Conservation (phyloP, 1,140 invertebrate genomes). For the Neoseiulus cucumeris region DNA sequence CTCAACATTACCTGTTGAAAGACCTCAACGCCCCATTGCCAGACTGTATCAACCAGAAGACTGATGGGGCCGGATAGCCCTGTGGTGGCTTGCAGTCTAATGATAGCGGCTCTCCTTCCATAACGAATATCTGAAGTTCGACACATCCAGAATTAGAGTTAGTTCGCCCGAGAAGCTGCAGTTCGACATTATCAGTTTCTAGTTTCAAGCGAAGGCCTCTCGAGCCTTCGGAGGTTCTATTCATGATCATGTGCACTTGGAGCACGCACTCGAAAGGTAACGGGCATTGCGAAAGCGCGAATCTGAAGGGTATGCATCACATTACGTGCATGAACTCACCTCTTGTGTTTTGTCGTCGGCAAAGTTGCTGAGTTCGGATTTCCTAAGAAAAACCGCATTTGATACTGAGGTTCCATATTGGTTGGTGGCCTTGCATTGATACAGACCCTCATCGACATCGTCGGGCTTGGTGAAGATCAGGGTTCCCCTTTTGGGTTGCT, state of each 20-base stretch:
- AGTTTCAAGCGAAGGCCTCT: neutral
- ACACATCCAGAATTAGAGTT: neutral
- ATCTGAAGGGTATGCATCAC: too few relatives aligned
- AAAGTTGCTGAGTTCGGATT: conserved; percentile 43
- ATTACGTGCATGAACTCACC: conserved; percentile 3
- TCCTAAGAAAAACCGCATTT: conserved; percentile 81
- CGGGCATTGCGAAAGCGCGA: too few relatives aligned
- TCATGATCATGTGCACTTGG: too few relatives aligned
- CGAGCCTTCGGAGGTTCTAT: too few relatives aligned
- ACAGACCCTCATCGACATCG: conserved; percentile 72
- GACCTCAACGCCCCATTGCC: conserved; percentile 50
- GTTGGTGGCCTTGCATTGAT: conserved; percentile 91
- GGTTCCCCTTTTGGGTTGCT: conserved; percentile 73
- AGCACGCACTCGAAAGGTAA: too few relatives aligned
- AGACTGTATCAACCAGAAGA: conserved; percentile 71
- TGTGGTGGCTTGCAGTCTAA: conserved; percentile 70
- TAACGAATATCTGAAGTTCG: conserved; percentile 28
- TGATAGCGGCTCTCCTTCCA: conserved; percentile 68
- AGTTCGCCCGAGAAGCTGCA: neutral
- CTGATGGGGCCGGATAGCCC: conserved; percentile 77
- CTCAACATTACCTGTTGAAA: conserved; percentile 61
- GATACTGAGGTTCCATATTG: conserved; percentile 80
- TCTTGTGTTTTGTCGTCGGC: conserved; percentile 20
- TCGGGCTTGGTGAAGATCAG: conserved; percentile 65
- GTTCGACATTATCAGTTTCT: neutral